phyloP scores from a whole-genome alignment of 2,888 invertebrate species.

The Heliconius cydno region DNA sequence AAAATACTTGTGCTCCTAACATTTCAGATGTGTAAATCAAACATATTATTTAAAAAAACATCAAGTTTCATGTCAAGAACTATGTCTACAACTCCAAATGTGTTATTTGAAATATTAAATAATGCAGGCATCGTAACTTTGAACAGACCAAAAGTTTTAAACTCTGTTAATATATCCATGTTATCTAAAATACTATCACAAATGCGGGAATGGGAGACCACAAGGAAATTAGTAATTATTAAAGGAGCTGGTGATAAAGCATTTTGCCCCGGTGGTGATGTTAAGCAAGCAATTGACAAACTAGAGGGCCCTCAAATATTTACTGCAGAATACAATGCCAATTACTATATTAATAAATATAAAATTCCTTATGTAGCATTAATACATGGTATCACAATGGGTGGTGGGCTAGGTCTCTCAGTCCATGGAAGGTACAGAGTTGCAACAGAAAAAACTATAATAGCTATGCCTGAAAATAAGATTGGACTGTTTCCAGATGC shows the following conservation, averaged over 20 bases:
- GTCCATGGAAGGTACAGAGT: slow-evolving; percentile 96
- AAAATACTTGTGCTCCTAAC: background rate
- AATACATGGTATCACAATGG: slow-evolving; percentile 98
- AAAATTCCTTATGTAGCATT: slow-evolving; percentile 95
- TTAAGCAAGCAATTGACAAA: slow-evolving; percentile 89
- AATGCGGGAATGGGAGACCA: slow-evolving; percentile 90
- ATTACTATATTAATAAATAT: slow-evolving; percentile 93
- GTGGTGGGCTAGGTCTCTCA: slow-evolving; percentile 97
- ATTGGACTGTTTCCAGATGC: slow-evolving; percentile 99
- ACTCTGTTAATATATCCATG: slow-evolving; percentile 91
- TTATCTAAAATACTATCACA: slow-evolving; percentile 88
- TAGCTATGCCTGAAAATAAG: slow-evolving; percentile 99
- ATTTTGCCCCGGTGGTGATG: slow-evolving; percentile 99
- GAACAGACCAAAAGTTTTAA: slow-evolving; percentile 90
- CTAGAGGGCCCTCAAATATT: slow-evolving; percentile 89
- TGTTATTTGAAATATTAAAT: slow-evolving; percentile 77
- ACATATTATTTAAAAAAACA: slow-evolving; percentile 44
- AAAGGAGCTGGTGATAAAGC: slow-evolving; percentile 95
- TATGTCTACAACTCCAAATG: slow-evolving; percentile 74
- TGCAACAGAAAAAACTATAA: slow-evolving; percentile 96
- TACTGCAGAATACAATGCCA: slow-evolving; percentile 91
- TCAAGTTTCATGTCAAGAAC: slow-evolving; percentile 61
- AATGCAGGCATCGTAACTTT: slow-evolving; percentile 87
- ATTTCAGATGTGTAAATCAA: slow-evolving; percentile 72
- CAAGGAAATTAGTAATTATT: slow-evolving; percentile 86